These are phyloP conservation scores for Pycnonotus jocosus DNA, from an alignment of 2,113 vertebrate genomes.

Conservation along the genomic window DNA sequence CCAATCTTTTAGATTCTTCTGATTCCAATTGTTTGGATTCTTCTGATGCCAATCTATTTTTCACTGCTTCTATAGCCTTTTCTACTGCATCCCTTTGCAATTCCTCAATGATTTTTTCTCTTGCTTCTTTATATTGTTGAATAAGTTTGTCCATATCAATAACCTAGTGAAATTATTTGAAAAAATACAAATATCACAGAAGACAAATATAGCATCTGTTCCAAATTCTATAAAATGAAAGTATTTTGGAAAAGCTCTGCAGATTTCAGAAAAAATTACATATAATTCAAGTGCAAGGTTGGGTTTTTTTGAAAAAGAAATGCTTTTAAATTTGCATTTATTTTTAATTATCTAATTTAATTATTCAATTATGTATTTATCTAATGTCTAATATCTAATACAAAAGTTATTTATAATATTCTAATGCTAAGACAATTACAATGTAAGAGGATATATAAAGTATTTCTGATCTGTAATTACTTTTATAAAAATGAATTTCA, in stretches of 20 bases:
- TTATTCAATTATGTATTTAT: background rate
- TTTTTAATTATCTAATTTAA: background rate
- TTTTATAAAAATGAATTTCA: background rate
- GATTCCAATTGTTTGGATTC: no score
- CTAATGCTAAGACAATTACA: background rate
- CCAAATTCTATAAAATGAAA: background rate
- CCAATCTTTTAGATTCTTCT: no score
- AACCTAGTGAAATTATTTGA: slow-evolving; percentile 62
- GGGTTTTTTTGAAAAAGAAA: background rate
- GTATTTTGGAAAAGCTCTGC: background rate
- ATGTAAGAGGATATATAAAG: background rate
- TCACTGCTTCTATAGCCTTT: slow-evolving; percentile 71
- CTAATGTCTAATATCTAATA: background rate
- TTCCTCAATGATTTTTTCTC: slow-evolving; percentile 59
- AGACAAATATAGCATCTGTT: background rate
- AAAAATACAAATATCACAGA: background rate
- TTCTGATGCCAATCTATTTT: slow-evolving; percentile 31
- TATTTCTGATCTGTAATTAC: background rate
- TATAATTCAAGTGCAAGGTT: background rate
- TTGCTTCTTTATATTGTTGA: slow-evolving; percentile 50
- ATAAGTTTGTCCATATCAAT: slow-evolving; percentile 77
- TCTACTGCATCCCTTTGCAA: slow-evolving; percentile 60
- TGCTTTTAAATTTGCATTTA: background rate
- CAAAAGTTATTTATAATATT: background rate
- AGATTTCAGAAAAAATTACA: background rate